Base-by-base conservation (phyloP, 2,113 vertebrate genomes). In the Lepisosteus osseus region DNA sequence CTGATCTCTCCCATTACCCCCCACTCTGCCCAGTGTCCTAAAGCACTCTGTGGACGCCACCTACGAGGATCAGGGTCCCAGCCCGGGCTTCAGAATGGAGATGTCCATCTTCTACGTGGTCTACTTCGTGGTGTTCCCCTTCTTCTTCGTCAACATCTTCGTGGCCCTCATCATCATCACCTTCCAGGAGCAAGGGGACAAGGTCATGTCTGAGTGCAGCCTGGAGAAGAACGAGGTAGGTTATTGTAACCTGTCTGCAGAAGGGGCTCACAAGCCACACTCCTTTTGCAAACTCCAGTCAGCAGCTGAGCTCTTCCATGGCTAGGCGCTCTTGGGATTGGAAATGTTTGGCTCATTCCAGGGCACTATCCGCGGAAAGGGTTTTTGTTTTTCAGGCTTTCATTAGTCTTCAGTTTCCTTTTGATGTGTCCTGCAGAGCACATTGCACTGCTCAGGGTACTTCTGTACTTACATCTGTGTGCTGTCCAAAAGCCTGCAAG, bases 111-210 rank as follows among this genome's bases (percentile, higher is more conserved):
- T 98, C 90, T 99, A 99, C 0, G 97, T 99, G 75, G 96, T 98
- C 77, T 99, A 98, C 86, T 98, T 99, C 77, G 95, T 99, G 65
- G 97, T 99, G 79, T 99, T 99, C 84, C 97, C 97, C 72, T 99
- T 99, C 87, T 99, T 99, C 92, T 99, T 99, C 51, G 97, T 99
- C 84, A 99, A 98, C 88, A 99, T 99, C 88, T 99, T 99, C 4
- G 97, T 99, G 71, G 97, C 97, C 62, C 88, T 99, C 78, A 99
- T 99, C 83, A 99, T 99, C 86, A 98, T 99, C 90, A 99, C 97
- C 64, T 99, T 99, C 86, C 97, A 98, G 89, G 97, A 99, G 83
- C 97, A 99, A 84, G 97, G 97, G 45, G 97, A 99, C 91, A 98
- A 96, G 84, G 97, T 94, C 75, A 86, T 99, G 92, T 97, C 97